phyloP scores from a whole-genome alignment of 2,797 vertebrate genomes.

The Bufotes viridis region DNA sequence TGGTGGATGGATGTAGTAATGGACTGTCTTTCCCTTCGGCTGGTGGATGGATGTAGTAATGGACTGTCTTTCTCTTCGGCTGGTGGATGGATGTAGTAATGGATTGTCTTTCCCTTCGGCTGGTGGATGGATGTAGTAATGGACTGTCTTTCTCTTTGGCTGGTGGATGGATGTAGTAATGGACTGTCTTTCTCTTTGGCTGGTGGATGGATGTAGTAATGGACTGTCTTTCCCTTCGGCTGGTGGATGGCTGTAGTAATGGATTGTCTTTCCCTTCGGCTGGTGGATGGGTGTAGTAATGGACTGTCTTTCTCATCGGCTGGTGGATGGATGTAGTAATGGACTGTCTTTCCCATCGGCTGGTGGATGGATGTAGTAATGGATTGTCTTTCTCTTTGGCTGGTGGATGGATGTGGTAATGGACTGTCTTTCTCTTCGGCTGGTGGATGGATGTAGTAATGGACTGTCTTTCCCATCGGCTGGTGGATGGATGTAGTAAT shows the following conservation, averaged over 20 bases:
- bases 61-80: too few relatives aligned
- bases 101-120: constrained; percentile 71
- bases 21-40: too few relatives aligned
- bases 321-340: constrained; percentile 70
- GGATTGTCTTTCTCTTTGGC: constrained; percentile 71
- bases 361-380: constrained; percentile 70
- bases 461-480: constrained; percentile 71
- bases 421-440: constrained; percentile 71
- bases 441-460: constrained; percentile 70
- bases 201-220: constrained; percentile 70
- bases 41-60: too few relatives aligned
- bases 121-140: constrained; percentile 71
- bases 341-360: constrained; percentile 71
- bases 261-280: constrained; percentile 71
- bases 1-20: too few relatives aligned
- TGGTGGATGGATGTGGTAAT: constrained; percentile 69
- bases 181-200: constrained; percentile 71
- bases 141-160: constrained; percentile 71
- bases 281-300: constrained; percentile 69
- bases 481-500: constrained; percentile 70
- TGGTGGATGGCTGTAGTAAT: constrained; percentile 69
- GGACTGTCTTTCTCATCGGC: constrained; percentile 71
- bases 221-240: constrained; percentile 71
- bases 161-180: constrained; percentile 70
- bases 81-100: not conserved